phyloP scores from a whole-genome alignment of 1,140 invertebrate genomes.

The Euborellia annulipes region DNA sequence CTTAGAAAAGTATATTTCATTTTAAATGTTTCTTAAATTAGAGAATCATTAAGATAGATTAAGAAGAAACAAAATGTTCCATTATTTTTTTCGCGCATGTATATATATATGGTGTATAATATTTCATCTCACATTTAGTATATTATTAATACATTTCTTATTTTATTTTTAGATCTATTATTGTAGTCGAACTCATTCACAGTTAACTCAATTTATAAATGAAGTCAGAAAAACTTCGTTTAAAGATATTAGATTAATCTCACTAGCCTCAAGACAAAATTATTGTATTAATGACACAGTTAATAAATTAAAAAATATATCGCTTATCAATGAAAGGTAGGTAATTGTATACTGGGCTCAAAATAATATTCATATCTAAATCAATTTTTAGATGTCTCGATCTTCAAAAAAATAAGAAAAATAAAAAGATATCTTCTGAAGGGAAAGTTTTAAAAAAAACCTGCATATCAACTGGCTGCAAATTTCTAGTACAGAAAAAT shows the following conservation, averaged over 20 bases:
- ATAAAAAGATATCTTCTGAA: slow-evolving; percentile 34
- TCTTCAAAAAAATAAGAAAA: slow-evolving; percentile 55
- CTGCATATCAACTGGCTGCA: slow-evolving; percentile 43
- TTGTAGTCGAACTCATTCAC: slow-evolving; percentile 92
- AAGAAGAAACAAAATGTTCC: too few relatives aligned
- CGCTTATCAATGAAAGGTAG: slow-evolving; percentile 80
- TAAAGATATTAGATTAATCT: slow-evolving; percentile 53
- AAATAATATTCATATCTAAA: not conserved
- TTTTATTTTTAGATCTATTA: slow-evolving; percentile 63
- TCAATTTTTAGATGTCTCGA: slow-evolving; percentile 55
- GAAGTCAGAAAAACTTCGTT: slow-evolving; percentile 80
- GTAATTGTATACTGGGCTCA: not conserved
- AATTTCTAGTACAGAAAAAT: slow-evolving; percentile 45
- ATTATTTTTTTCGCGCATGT: too few relatives aligned
- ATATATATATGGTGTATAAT: slow-evolving; percentile 7
- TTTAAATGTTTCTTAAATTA: too few relatives aligned
- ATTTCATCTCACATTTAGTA: slow-evolving; percentile 3
- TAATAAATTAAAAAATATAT: slow-evolving; percentile 51
- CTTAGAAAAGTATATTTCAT: too few relatives aligned
- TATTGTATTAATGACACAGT: slow-evolving; percentile 83
- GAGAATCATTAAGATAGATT: too few relatives aligned
- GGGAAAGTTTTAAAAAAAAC: slow-evolving; percentile 45
- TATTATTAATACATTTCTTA: not conserved
- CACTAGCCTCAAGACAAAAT: slow-evolving; percentile 81
- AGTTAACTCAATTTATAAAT: slow-evolving; percentile 81